Base-by-base conservation (phyloP, 2,797 vertebrate species). In the Centropyge bicolor region DNA sequence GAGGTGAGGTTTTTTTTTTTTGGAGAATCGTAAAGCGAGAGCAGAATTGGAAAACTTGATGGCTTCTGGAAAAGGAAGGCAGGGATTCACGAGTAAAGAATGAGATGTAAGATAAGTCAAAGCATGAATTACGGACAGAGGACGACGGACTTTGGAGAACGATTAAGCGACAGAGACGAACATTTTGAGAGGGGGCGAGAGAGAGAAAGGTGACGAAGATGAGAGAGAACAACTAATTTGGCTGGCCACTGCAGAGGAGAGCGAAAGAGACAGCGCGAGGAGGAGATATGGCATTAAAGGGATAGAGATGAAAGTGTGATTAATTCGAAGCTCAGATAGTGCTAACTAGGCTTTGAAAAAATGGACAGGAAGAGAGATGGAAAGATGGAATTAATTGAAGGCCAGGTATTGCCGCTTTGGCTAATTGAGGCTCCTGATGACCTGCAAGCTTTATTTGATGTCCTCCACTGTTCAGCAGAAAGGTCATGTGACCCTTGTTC, bases 141-240 rank as follows among this genome's bases (percentile, higher is more conserved):
- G 54, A 71, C 40, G 38, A 31, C 56, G 52, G 64, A 70, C 70
- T 80, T 81, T 77, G 8, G 38, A 62, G 19, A 78, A 55, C 11
- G 14, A 80, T 81, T 71, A 72, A 62, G 67, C 71, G 51, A 60
- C 54, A 22, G 27, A 78, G 52, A 65, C 49, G 31, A 24, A 49
- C 8, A 41, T 54, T 78, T 71, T 69, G 20, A 19, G 19, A 16
- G 6, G 35, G 13, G 66, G 72, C 31, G 17, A 27, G 35, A 63
- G 54, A 57, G 27, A 67, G 70, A 69, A 66, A 80, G 72, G 74
- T 70, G 82, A 81, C 62, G 76, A 70, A 71, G 68, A 84, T 84
- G 60, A 81, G 80, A 70, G 36, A 38, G 78, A 88, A 80, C 71
- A 81, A 85, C 76, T 85, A 20, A 86, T 88, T 91, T 74, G 70